These are phyloP conservation scores for Pinctada fucata DNA, from an alignment of 2,888 invertebrate genomes.

Conservation along the genomic window DNA sequence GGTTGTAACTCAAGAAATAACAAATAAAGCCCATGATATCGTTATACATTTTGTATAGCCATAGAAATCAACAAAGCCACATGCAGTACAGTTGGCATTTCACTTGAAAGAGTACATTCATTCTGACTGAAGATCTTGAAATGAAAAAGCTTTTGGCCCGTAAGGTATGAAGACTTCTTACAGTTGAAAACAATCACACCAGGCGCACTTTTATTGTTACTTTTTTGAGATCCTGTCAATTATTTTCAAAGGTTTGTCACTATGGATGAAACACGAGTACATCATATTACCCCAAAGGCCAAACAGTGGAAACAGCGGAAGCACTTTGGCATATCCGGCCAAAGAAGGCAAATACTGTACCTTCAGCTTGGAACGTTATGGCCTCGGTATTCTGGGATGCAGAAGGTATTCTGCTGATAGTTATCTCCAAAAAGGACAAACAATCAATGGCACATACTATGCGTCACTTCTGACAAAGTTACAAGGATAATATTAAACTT, in stretches of 20 bases:
- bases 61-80: neutral
- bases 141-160: slow-evolving; percentile 21
- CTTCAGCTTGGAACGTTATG: neutral
- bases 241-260: neutral
- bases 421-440: neutral
- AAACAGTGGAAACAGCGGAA: neutral
- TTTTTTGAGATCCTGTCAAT: neutral
- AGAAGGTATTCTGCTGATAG: neutral
- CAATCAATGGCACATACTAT: neutral
- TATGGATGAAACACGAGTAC: neutral
- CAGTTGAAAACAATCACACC: neutral
- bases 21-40: neutral
- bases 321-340: neutral
- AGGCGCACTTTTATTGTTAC: neutral
- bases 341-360: slow-evolving; percentile 4
- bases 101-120: slow-evolving; percentile 16
- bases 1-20: neutral
- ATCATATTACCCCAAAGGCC: neutral
- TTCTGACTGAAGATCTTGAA: slow-evolving; percentile 24
- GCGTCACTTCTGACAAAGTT: neutral
- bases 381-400: neutral
- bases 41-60: neutral
- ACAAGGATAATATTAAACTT: neutral
- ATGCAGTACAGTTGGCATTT: slow-evolving; percentile 4
- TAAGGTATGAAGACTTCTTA: slow-evolving; percentile 17